A percentile compares a stretch with the other conserved stretches of the same genome.
Evolutionary conservation across 2,113 vertebrate species (phyloP).

Genomic region (Hassar affinis): DNA sequence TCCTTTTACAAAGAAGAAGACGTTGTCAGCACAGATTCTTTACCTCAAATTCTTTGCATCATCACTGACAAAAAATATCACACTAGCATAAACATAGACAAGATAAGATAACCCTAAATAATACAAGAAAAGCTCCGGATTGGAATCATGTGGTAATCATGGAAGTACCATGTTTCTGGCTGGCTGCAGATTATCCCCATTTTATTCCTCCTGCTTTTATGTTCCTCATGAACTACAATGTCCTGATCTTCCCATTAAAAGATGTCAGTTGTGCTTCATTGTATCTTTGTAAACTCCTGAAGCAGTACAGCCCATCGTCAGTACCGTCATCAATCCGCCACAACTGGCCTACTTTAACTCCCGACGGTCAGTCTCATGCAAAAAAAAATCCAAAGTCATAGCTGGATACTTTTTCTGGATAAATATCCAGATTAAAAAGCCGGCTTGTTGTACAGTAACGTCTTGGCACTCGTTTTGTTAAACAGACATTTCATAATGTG

Average conservation of each 20-base stretch:
- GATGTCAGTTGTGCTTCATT: background rate
- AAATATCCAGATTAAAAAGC: background rate
- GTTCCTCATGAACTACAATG: background rate
- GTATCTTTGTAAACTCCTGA: background rate
- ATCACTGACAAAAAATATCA: no score
- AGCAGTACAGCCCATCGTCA: background rate
- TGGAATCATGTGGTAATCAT: background rate
- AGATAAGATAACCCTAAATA: background rate
- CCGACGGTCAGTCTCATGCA: background rate
- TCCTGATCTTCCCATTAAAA: background rate
- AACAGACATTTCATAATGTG: background rate
- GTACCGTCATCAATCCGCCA: background rate
- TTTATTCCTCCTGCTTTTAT: background rate
- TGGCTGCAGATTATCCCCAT: background rate
- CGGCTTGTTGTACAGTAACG: background rate
- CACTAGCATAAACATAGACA: background rate
- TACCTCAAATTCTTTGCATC: no score
- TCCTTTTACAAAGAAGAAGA: no score
- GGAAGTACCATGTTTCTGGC: background rate
- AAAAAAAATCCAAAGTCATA: no score
- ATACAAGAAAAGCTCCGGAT: background rate
- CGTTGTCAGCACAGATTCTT: no score
- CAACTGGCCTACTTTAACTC: background rate
- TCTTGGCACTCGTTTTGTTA: background rate
- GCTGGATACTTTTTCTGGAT: background rate